These are phyloP conservation scores for Pseudorasbora parva DNA, from an alignment of 2,113 vertebrate species.

Conservation along the genomic window DNA sequence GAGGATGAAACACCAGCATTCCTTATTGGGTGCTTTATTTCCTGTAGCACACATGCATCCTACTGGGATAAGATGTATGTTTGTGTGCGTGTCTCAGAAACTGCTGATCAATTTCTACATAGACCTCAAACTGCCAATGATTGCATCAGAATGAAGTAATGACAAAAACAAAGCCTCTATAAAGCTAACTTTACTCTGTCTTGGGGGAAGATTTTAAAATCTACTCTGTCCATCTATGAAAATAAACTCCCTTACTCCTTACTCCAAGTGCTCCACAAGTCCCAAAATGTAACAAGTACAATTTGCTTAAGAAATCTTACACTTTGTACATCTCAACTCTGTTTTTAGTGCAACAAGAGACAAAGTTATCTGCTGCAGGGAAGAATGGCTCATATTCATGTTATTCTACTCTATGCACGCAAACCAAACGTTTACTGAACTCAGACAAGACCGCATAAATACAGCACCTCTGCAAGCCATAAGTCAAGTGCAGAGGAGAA, in stretches of 20 bases:
- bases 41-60: conserved; percentile 48
- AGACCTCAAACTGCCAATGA: conserved; percentile 44
- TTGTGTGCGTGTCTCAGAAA: conserved; percentile 40
- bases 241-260: neutral
- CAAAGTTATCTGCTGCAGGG: neutral
- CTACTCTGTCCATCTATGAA: neutral
- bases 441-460: conserved; percentile 11
- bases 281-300: neutral
- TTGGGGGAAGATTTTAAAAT: neutral
- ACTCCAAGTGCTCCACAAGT: neutral
- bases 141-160: conserved; percentile 56
- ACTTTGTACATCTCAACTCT: conserved; percentile 1
- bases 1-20: conserved; percentile 8
- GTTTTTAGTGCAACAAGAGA: conserved; percentile 6
- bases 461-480: conserved; percentile 4
- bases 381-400: neutral
- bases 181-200: neutral
- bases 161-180: neutral
- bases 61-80: conserved; percentile 24
- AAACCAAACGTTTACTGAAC: neutral
- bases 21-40: conserved; percentile 14
- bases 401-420: neutral
- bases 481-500: conserved; percentile 13
- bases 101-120: no score
- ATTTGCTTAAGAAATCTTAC: neutral